Evolutionary conservation across 1,140 invertebrate species (phyloP).

Genomic region (Scaptomyza graminum): DNA sequence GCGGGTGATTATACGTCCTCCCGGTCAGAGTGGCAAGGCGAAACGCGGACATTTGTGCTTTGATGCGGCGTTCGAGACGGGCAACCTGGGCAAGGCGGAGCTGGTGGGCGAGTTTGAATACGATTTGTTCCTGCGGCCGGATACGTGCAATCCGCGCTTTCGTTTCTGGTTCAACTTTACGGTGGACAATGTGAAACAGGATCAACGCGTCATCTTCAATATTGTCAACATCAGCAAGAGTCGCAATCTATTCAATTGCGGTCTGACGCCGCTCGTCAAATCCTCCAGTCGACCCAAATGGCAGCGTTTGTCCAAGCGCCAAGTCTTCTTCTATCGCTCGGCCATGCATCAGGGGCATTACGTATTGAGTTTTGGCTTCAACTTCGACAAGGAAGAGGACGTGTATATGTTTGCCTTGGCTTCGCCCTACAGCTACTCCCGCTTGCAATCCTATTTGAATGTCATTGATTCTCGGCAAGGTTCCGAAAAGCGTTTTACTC

Average conservation of each 20-base stretch:
- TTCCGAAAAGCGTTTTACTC: conserved; percentile 64
- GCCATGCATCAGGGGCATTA: conserved; percentile 95
- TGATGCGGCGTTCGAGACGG: conserved; percentile 98
- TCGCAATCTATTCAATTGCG: conserved; percentile 93
- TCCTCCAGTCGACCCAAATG: conserved; percentile 95
- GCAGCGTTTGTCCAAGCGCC: conserved; percentile 92
- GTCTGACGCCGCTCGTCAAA: conserved; percentile 97
- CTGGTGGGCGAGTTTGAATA: conserved; percentile 97
- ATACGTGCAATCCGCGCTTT: conserved; percentile 96
- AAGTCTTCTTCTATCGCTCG: conserved; percentile 97
- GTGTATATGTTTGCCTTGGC: conserved; percentile 97
- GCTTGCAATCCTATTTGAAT: conserved; percentile 93
- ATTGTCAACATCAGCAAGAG: conserved; percentile 98
- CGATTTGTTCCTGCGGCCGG: conserved; percentile 97
- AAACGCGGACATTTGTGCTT: conserved; percentile 96
- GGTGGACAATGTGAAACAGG: conserved; percentile 96
- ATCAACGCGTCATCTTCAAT: conserved; percentile 98
- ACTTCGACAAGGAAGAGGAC: conserved; percentile 96
- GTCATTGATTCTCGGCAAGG: conserved; percentile 87
- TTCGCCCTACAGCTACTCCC: conserved; percentile 97
- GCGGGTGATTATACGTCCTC: conserved; percentile 95
- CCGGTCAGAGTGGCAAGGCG: conserved; percentile 95
- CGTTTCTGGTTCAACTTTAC: conserved; percentile 99
- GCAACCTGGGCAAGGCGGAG: conserved; percentile 97
- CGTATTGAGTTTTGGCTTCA: conserved; percentile 96